Percentiles rank a stretch among this genome's conserved stretches.
Evolutionary conservation across 2,888 invertebrate genomes (phyloP).

Genomic region (Acanthosepion pharaonis): DNA sequence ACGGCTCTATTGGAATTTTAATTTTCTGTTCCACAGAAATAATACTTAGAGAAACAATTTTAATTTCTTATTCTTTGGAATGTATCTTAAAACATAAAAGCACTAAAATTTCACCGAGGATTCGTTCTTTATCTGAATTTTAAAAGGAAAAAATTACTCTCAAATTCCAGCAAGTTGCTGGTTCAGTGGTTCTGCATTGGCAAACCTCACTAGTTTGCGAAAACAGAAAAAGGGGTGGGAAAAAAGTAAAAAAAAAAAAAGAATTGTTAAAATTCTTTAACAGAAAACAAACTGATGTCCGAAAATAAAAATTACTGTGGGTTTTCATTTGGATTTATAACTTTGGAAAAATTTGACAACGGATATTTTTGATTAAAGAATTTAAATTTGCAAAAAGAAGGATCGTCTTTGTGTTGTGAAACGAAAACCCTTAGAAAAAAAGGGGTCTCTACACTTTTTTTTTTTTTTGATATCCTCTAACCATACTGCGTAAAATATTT

Average conservation of each 20-base stretch:
- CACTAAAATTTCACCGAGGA: neutral
- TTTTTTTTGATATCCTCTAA: no score
- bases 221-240: neutral
- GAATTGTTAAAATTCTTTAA: neutral
- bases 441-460: neutral
- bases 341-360: neutral
- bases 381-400: neutral
- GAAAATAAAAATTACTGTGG: neutral
- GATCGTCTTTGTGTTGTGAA: neutral
- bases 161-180: slow-evolving; percentile 6
- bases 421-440: neutral
- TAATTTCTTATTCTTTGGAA: neutral
- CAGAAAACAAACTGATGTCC: neutral
- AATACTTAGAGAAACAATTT: neutral
- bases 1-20: neutral
- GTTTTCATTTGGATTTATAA: no score
- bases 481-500: neutral
- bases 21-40: neutral
- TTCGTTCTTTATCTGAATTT: no score
- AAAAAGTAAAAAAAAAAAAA: neutral
- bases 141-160: no score
- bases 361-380: neutral
- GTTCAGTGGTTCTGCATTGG: no score
- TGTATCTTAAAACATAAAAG: neutral
- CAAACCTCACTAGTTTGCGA: neutral